Evolutionary conservation across 2,888 invertebrate genomes (phyloP).

Genomic region (Euzetes globulus): DNA sequence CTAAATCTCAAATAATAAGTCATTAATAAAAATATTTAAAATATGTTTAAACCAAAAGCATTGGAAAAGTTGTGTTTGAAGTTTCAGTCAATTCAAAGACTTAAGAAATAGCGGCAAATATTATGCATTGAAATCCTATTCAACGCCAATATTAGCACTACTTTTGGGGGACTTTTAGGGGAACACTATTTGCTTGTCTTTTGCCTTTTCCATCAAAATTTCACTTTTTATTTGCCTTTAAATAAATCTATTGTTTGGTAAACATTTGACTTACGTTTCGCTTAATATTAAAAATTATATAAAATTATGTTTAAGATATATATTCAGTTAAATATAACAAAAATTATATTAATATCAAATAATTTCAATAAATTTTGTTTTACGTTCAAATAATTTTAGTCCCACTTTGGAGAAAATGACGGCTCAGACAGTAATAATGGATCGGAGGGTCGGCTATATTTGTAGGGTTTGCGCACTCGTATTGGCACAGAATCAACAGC

Average conservation of each 20-base stretch:
- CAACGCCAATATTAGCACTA: too few species aligned
- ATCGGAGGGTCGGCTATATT: neutral
- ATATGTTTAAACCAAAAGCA: too few species aligned
- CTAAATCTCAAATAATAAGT: neutral
- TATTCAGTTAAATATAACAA: too few species aligned
- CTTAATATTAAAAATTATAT: too few species aligned
- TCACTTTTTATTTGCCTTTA: too few species aligned
- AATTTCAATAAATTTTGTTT: neutral
- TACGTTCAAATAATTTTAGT: neutral
- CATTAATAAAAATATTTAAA: neutral
- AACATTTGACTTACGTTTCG: too few species aligned
- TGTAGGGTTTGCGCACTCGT: neutral
- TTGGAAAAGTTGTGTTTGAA: too few species aligned
- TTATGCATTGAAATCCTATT: too few species aligned
- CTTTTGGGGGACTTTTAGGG: conserved; percentile 21
- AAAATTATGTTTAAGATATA: too few species aligned
- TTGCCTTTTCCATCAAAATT: too few species aligned
- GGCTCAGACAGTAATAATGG: neutral
- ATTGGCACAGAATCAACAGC: neutral
- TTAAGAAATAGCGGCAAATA: neutral
- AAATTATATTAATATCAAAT: neutral
- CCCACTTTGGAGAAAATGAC: neutral
- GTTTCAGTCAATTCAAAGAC: too few species aligned
- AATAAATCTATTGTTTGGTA: too few species aligned
- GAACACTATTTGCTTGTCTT: neutral